Conservation (phyloP, 1,140 invertebrate species). For the Brevipalpus yothersi region DNA sequence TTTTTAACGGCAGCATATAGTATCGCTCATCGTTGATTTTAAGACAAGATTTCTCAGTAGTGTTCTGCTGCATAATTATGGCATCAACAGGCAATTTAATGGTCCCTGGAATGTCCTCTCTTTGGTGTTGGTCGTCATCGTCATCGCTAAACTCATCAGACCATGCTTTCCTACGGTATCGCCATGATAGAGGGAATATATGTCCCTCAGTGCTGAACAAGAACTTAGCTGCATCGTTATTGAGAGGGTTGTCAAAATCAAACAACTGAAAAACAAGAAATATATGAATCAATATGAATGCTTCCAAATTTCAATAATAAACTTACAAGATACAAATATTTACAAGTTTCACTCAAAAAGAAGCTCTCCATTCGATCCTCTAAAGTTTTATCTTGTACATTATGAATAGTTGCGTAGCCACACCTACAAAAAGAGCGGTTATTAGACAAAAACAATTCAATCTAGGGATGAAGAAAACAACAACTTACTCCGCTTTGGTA, state of each 20-base stretch:
- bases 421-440: slow-evolving; percentile 20
- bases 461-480: neutral
- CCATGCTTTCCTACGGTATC: slow-evolving; percentile 22
- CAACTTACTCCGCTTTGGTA: slow-evolving; percentile 24
- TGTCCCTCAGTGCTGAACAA: slow-evolving; percentile 44
- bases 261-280: slow-evolving; percentile 28
- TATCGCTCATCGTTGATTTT: slow-evolving; percentile 23
- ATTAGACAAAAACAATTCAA: neutral
- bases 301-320: neutral
- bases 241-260: slow-evolving; percentile 36
- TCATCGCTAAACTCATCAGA: slow-evolving; percentile 8
- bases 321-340: slow-evolving; percentile 67
- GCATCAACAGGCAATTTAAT: too few species aligned
- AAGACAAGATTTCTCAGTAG: slow-evolving; percentile 19
- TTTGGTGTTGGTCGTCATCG: neutral
- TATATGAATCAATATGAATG: neutral
- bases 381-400: slow-evolving; percentile 67
- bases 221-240: slow-evolving; percentile 28
- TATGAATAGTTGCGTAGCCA: slow-evolving; percentile 42
- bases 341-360: slow-evolving; percentile 91
- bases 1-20: slow-evolving; percentile 27
- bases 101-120: too few species aligned
- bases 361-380: slow-evolving; percentile 98
- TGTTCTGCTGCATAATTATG: too few species aligned
- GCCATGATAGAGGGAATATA: slow-evolving; percentile 28